A percentile compares a stretch with the other conserved stretches of the same genome.
These are phyloP conservation scores for Aurelia sp. DNA, from an alignment of 30 jellyfish, hydroid and myxozoan species.

Conservation along the genomic window DNA sequence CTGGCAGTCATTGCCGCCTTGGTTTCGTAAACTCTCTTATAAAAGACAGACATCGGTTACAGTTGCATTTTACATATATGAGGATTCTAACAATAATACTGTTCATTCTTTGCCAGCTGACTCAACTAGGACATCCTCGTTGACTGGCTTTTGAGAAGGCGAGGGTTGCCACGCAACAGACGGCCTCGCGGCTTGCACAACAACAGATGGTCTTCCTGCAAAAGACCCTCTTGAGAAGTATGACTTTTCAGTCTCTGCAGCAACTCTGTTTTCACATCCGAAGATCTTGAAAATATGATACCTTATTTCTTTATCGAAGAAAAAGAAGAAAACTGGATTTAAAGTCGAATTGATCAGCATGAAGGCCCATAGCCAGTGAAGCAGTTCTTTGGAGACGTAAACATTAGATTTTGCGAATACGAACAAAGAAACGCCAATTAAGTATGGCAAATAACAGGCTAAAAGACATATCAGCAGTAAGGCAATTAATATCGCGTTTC, in stretches of 20 bases:
- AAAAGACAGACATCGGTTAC: too few species aligned
- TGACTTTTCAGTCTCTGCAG: not conserved
- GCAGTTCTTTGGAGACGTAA: conserved; percentile 25
- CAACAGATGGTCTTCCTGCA: too few species aligned
- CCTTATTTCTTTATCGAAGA: conserved; percentile 51
- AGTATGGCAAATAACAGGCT: conserved; percentile 53
- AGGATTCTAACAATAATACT: too few species aligned
- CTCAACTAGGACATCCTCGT: too few species aligned
- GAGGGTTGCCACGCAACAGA: too few species aligned
- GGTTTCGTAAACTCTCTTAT: too few species aligned
- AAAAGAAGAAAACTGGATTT: conserved; percentile 49
- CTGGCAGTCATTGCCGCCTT: too few species aligned
- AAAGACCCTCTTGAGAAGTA: not conserved
- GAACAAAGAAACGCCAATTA: conserved; percentile 37
- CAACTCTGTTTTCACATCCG: not conserved
- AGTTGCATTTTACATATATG: too few species aligned
- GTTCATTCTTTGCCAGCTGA: too few species aligned
- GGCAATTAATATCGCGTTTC: conserved; percentile 29
- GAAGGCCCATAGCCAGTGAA: conserved; percentile 64
- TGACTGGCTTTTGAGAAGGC: too few species aligned
- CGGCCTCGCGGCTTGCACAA: too few species aligned
- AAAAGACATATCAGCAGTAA: conserved; percentile 7
- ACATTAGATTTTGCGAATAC: conserved; percentile 42
- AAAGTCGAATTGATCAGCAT: conserved; percentile 52
- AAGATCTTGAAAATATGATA: conserved; percentile 26